A percentile compares a stretch with the other conserved stretches of the same genome.
These are phyloP conservation scores for Latrodectus hesperus DNA, from an alignment of 2,888 invertebrate genomes.

Conservation along the genomic window DNA sequence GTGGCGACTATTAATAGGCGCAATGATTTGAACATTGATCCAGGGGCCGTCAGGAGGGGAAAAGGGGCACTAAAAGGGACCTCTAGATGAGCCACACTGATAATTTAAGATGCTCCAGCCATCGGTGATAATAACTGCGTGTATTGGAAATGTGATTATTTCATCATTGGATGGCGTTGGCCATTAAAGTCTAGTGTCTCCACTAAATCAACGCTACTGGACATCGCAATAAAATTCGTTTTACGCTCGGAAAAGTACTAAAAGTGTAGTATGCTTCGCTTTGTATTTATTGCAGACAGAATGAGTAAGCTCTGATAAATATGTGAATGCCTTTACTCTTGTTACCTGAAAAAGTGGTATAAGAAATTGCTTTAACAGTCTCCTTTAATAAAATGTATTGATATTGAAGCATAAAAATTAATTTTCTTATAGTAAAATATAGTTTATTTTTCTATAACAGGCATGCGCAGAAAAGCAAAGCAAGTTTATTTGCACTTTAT, in stretches of 20 bases:
- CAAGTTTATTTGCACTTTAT: no score
- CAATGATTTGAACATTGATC: constrained; percentile 61
- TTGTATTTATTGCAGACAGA: constrained; percentile 33
- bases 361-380: no score
- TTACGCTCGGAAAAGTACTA: constrained; percentile 50
- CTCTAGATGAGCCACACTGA: constrained; percentile 51
- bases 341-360: background rate
- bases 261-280: constrained; percentile 29
- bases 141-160: constrained; percentile 66
- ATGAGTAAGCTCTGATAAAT: constrained; percentile 51
- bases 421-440: no score
- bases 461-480: no score
- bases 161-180: constrained; percentile 50
- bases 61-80: background rate
- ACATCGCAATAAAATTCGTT: constrained; percentile 62
- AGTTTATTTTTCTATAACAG: no score
- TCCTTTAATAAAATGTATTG: no score
- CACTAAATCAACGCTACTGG: constrained; percentile 54
- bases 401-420: no score
- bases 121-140: constrained; percentile 63
- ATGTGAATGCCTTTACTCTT: constrained; percentile 11
- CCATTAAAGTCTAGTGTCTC: constrained; percentile 63
- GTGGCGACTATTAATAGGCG: constrained; percentile 56
- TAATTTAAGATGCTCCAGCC: constrained; percentile 57
- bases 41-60: background rate